A percentile compares a stretch with the other conserved stretches of the same genome.
Evolutionary conservation across 2,797 vertebrate species (phyloP).

Genomic region (Aphelocoma californica): DNA sequence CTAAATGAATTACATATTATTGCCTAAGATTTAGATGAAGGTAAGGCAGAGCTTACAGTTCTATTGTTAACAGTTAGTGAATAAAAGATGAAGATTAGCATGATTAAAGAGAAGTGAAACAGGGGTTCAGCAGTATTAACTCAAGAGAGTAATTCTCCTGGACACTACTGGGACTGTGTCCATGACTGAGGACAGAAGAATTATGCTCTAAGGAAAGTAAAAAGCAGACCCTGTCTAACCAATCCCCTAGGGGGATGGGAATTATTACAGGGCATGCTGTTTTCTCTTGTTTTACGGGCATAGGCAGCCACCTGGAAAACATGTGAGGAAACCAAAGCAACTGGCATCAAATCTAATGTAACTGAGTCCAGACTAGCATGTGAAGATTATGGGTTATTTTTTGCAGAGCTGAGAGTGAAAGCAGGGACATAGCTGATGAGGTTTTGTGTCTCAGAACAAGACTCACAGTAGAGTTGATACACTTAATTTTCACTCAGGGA

Average conservation of each 20-base stretch:
- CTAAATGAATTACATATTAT: not conserved
- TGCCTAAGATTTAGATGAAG: slow-evolving; percentile 1
- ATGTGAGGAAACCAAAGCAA: not conserved
- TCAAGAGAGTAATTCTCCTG: slow-evolving; percentile 37
- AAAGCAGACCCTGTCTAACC: slow-evolving; percentile 18
- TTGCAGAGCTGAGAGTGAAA: not conserved
- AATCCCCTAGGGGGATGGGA: not conserved
- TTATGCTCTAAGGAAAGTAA: slow-evolving; percentile 26
- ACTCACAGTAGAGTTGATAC: not conserved
- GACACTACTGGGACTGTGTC: slow-evolving; percentile 15
- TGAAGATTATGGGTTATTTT: not conserved
- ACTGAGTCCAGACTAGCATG: not conserved
- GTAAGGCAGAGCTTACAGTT: slow-evolving; percentile 1
- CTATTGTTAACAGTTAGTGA: slow-evolving; percentile 37
- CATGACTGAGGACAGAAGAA: slow-evolving; percentile 28
- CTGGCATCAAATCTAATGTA: not conserved
- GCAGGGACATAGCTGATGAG: not conserved
- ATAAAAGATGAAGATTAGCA: slow-evolving; percentile 63
- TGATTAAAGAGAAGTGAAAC: slow-evolving; percentile 48
- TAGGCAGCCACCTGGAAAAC: slow-evolving; percentile 12
- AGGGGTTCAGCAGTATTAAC: slow-evolving; percentile 10
- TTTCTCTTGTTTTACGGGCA: not conserved
- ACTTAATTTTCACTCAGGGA: not conserved
- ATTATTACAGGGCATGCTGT: not conserved
- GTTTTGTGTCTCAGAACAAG: not conserved